These are phyloP conservation scores for Cataglyphis rosenhaueri DNA, from an alignment of 2,888 invertebrate species.

Conservation along the genomic window DNA sequence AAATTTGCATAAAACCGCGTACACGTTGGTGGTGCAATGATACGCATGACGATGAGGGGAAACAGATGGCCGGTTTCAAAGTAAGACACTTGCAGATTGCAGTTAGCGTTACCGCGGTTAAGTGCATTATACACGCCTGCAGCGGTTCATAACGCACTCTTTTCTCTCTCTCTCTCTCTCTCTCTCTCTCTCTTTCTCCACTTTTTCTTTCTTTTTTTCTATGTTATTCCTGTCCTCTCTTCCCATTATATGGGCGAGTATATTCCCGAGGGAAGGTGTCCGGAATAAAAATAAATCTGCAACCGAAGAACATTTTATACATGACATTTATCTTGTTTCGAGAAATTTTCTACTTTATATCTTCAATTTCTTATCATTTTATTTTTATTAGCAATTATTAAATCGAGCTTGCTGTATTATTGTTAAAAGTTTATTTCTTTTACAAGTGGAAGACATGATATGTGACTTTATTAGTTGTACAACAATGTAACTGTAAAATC, in stretches of 20 bases:
- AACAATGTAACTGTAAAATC: not conserved
- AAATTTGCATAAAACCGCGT: slow-evolving; percentile 49
- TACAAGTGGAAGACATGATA: not conserved
- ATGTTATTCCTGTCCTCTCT: not conserved
- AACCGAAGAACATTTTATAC: not conserved
- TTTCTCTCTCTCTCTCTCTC: not conserved
- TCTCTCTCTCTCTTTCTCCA: slow-evolving; percentile 5
- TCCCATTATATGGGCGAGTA: not conserved
- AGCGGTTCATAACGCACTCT: slow-evolving; percentile 16
- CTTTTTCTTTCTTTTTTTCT: slow-evolving; percentile 2
- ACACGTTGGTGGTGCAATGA: slow-evolving; percentile 44
- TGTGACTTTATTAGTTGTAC: not conserved
- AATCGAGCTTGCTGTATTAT: not conserved
- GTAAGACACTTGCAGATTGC: slow-evolving; percentile 46
- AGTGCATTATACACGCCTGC: slow-evolving; percentile 50
- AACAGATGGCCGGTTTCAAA: slow-evolving; percentile 46
- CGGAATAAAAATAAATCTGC: not conserved
- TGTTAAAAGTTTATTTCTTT: slow-evolving; percentile 5
- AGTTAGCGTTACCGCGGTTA: slow-evolving; percentile 52
- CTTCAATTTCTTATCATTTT: not conserved
- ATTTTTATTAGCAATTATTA: not conserved
- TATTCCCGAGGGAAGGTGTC: not conserved
- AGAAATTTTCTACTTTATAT: not conserved
- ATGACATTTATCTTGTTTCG: not conserved
- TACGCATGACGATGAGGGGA: slow-evolving; percentile 29